Base-by-base conservation (phyloP, 2,113 vertebrate genomes). In the Anser brachyrhynchus region DNA sequence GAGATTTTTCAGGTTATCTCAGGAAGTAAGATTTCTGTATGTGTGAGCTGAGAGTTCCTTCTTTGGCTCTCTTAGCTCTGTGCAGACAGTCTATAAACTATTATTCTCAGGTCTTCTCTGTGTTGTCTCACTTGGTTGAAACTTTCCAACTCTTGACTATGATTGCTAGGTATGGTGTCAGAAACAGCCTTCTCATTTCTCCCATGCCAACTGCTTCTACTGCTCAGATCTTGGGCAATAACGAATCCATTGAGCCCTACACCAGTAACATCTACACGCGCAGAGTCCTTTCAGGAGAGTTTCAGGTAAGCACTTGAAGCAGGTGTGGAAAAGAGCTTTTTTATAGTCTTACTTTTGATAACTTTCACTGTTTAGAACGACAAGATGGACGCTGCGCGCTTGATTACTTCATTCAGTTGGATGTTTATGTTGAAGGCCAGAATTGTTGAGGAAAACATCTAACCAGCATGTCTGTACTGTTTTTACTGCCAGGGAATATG, bases 251-350 rank as follows among this genome's bases (percentile, higher is more conserved):
- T 13, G 99, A 99, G 95, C 98, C 99, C 39, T 99, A 99, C 92
- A 99, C 99, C 93, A 99, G 99, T 92, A 99, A 99, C 97, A 99
- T 99, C 98, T 99, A 99, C 94, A 99, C 99, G 1, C 99, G 99
- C 84, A 97, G 99, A 70, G 99, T 99, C 17, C 98, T 99, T 62
- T 99, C 99, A 0, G 99, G 99, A 81, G 99, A 99, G 98, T 99
- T 99, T 95, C 99, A 99, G 99, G 99, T 99, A 54, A 97, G 97
- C 16, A 41, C 70, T 65, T 8, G 33, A 7, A 61, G 18, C 16
- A 83, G 64, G 65, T 22, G 12, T 41, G 44, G 28, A n/a, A 46
- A 67, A 71, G 28, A 76, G 71, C 46, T 37, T 54, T 55, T 69
- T 20, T 67, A 0, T 10, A 8, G 26, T 17, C 11, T 0, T 22